Conservation (phyloP, 2,113 vertebrate genomes). For the Brachirus orientalis region DNA sequence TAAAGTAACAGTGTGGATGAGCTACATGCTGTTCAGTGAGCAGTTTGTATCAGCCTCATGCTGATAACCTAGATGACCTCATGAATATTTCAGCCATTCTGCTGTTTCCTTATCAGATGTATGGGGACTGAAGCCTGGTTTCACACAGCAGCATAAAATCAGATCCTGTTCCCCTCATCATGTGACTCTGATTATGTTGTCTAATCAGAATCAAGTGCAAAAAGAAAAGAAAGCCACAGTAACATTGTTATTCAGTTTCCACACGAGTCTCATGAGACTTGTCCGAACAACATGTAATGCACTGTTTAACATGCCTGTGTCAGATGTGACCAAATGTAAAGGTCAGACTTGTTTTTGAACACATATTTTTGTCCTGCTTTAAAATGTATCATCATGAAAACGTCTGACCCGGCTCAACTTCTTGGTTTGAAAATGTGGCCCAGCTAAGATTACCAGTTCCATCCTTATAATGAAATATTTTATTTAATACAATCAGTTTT, state of each 20-base stretch:
- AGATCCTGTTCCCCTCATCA: background rate
- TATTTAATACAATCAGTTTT: too few relatives aligned
- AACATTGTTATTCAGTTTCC: background rate
- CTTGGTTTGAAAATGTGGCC: too few relatives aligned
- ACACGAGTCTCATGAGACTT: conserved; percentile 2
- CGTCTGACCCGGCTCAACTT: too few relatives aligned
- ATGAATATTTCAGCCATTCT: conserved; percentile 33
- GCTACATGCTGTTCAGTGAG: background rate
- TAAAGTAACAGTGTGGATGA: too few relatives aligned
- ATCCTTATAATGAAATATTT: too few relatives aligned
- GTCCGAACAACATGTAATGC: too few relatives aligned
- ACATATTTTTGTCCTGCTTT: too few relatives aligned
- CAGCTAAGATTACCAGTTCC: too few relatives aligned
- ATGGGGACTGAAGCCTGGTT: background rate
- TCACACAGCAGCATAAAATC: background rate
- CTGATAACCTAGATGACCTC: conserved; percentile 20
- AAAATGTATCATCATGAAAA: too few relatives aligned
- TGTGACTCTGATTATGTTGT: conserved; percentile 12
- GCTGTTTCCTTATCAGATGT: conserved; percentile 34
- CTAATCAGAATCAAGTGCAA: background rate
- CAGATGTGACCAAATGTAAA: too few relatives aligned
- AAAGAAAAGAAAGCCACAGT: background rate
- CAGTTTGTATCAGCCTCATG: background rate
- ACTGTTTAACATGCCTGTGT: too few relatives aligned
- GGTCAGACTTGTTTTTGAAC: too few relatives aligned